Base-by-base conservation (phyloP, 2,113 vertebrate species). In the Chaetops frenatus region DNA sequence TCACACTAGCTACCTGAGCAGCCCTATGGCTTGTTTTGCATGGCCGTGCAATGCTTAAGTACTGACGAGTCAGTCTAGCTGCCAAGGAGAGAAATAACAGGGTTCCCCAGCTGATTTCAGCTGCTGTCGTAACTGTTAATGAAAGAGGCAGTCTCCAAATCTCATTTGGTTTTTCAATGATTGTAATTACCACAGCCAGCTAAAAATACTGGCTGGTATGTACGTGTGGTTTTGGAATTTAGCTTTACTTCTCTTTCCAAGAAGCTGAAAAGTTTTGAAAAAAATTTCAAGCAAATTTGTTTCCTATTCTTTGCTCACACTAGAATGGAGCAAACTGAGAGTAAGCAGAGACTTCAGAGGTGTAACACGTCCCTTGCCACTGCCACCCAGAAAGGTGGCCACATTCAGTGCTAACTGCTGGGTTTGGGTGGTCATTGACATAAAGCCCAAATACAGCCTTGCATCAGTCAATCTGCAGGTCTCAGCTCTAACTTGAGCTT, bases 121-220 rank as follows among this genome's bases (percentile, higher is more conserved):
- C 78, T 91, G 73, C 86, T 92, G 73, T 79, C 0, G 0, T 70
- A 91, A 82, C 71, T 7, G 11, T 21, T 83, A 80, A 96, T 90
- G 81, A 86, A 88, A 93, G 72, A 93, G 67, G 28, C 74, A 62
- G 47, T 66, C 74, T 85, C 79, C 47, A 83, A 80, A 86, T 83
- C 40, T 86, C 67, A 29, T 90, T 93, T 91, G 58, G 27, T 29
- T 94, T 90, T 85, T 73, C 65, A 70, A 56, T 48, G 0, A 86
- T 57, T 78, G 3, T 78, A 47, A 78, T 93, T 90, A 73, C 33
- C 18, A 81, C 54, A 95, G 76, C 51, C 35, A 74, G 53, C 33
- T 93, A 73, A 88, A 92, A 92, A 81, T 80, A 58, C 14, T 51
- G 47, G 12, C 80, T 71, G 27, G 24, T 33, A 81, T 54, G 40